These are phyloP conservation scores for Drosophila kikkawai DNA, from an alignment of 1,140 invertebrate species.

Conservation along the genomic window DNA sequence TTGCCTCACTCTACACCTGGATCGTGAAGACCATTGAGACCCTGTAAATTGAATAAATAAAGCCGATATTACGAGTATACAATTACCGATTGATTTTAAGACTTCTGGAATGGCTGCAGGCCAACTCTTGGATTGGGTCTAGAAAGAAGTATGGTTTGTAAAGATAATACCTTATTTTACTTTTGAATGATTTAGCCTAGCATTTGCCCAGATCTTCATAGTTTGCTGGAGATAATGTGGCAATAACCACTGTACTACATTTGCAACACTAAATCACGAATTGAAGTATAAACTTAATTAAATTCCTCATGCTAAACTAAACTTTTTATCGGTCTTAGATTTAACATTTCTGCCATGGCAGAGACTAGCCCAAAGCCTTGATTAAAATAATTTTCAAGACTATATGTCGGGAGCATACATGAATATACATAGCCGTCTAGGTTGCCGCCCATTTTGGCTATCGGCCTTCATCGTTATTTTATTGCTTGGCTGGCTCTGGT, in stretches of 20 bases:
- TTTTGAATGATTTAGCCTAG: background rate
- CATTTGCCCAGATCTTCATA: background rate
- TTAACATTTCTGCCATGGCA: background rate
- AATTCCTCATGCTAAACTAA: background rate
- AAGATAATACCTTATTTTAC: no score
- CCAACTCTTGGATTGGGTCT: no score
- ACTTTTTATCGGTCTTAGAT: background rate
- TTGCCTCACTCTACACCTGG: constrained; percentile 86
- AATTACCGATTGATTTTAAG: background rate
- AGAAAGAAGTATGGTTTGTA: background rate
- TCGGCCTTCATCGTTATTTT: constrained; percentile 54
- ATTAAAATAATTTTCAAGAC: constrained; percentile 36
- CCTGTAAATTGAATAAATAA: constrained; percentile 45
- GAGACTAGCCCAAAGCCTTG: background rate
- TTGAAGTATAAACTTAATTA: background rate
- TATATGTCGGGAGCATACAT: constrained; percentile 9
- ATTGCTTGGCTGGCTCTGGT: constrained; percentile 46
- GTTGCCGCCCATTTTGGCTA: constrained; percentile 24
- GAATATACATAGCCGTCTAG: constrained; percentile 1
- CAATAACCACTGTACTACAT: background rate
- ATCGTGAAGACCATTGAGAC: constrained; percentile 17
- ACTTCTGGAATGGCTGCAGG: no score
- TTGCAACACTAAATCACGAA: constrained; percentile 1
- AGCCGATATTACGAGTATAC: constrained; percentile 1
- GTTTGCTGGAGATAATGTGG: background rate